Conservation (phyloP, 2,888 invertebrate genomes). For the Archips xylosteana region DNA sequence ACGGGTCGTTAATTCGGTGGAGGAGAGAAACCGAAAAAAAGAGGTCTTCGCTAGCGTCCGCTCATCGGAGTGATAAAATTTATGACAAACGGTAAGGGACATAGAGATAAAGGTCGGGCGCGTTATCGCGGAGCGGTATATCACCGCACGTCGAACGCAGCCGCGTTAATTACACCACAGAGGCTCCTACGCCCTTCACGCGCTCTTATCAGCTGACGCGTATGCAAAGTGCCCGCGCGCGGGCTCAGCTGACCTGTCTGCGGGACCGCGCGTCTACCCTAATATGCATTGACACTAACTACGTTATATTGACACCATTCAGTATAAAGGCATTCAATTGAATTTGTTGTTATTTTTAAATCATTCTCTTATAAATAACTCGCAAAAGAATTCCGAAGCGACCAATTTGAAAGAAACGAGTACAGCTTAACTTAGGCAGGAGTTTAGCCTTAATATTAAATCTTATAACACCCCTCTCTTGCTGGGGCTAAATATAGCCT, state of each 20-base stretch:
- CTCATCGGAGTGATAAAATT: conserved; percentile 82
- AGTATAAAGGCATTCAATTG: not conserved
- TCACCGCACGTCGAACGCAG: conserved; percentile 55
- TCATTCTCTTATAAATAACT: not conserved
- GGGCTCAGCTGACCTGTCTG: conserved; percentile 35
- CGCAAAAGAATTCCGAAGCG: not conserved
- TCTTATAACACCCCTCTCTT: conserved; percentile 7
- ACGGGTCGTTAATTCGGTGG: conserved; percentile 78
- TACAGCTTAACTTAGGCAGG: not conserved
- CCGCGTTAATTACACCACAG: conserved; percentile 60
- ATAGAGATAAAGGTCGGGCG: conserved; percentile 78
- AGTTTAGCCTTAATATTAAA: conserved; percentile 19
- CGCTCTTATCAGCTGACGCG: conserved; percentile 58
- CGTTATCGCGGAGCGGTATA: conserved; percentile 65
- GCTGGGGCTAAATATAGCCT: conserved; percentile 22
- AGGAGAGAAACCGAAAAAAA: conserved; percentile 69
- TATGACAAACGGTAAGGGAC: conserved; percentile 83
- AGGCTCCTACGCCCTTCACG: conserved; percentile 46
- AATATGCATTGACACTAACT: not conserved
- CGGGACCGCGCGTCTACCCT: not conserved
- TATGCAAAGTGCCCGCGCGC: conserved; percentile 50
- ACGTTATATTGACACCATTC: not conserved
- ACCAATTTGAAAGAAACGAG: not conserved
- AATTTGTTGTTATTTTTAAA: not conserved
- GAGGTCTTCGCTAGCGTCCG: conserved; percentile 72